phyloP scores from a whole-genome alignment of 1,140 invertebrate genomes.

The Rhyzopertha dominica region DNA sequence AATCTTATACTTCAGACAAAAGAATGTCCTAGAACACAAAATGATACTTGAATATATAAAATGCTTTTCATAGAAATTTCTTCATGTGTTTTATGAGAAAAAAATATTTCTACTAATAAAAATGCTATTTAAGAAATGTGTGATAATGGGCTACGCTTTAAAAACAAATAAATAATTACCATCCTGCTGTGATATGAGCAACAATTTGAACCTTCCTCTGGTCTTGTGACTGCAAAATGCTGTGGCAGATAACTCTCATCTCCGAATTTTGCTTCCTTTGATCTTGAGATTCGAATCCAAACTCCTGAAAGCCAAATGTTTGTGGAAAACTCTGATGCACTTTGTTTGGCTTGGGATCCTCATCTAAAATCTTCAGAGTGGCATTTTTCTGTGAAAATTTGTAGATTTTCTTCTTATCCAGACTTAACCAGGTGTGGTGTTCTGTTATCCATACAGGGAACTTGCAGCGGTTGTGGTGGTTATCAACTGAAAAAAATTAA shows the following conservation, averaged over 20 bases:
- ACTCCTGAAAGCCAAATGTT: conserved; percentile 35
- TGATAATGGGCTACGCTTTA: neutral
- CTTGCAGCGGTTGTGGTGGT: conserved; percentile 60
- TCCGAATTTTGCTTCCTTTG: conserved; percentile 45
- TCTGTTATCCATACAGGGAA: conserved; percentile 72
- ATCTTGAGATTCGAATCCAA: conserved; percentile 48
- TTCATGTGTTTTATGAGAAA: too few species aligned
- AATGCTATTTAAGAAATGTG: too few species aligned
- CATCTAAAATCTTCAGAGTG: conserved; percentile 57
- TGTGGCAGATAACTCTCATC: conserved; percentile 62
- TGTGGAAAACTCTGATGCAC: conserved; percentile 27
- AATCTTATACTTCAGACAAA: too few species aligned
- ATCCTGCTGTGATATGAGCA: conserved; percentile 71
- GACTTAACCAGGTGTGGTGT: conserved; percentile 72
- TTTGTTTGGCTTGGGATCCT: conserved; percentile 33
- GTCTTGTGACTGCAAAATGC: conserved; percentile 56
- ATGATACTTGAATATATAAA: too few species aligned
- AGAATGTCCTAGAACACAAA: too few species aligned
- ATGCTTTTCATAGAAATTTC: too few species aligned
- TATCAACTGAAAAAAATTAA: conserved; percentile 49
- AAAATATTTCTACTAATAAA: too few species aligned
- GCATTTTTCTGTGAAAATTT: conserved; percentile 70
- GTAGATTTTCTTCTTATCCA: conserved; percentile 68
- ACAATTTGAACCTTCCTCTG: conserved; percentile 60
- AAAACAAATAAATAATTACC: conserved; percentile 50